Percentiles rank a stretch among this genome's conserved stretches.
Conservation (phyloP, 2,113 vertebrate genomes). For the Strix uralensis region DNA sequence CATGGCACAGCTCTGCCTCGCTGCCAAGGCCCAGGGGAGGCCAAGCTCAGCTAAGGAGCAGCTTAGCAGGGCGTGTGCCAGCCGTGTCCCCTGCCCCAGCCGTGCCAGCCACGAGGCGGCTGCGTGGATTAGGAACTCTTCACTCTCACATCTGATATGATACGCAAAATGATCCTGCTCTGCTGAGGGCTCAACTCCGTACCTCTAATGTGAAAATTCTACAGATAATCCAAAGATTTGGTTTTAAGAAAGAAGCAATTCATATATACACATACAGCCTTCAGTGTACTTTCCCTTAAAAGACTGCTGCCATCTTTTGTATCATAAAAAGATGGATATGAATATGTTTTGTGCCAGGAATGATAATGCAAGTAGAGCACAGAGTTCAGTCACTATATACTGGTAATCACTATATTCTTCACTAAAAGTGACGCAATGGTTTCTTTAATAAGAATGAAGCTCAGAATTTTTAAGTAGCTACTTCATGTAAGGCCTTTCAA, state of each 20-base stretch:
- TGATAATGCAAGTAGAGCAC: background rate
- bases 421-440: background rate
- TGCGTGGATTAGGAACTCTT: background rate
- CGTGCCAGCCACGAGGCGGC: background rate
- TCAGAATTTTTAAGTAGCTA: background rate
- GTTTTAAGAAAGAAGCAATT: background rate
- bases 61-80: background rate
- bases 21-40: background rate
- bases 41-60: background rate
- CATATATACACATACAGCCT: background rate
- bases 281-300: background rate
- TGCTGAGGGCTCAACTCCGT: rapidly evolving
- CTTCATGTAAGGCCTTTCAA: constrained; percentile 2
- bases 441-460: background rate
- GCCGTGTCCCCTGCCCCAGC: rapidly evolving
- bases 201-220: background rate
- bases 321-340: background rate
- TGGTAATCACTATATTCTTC: background rate
- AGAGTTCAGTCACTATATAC: background rate
- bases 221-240: background rate
- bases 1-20: rapidly evolving
- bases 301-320: background rate
- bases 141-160: background rate
- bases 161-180: background rate
- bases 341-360: background rate